phyloP scores from a whole-genome alignment of 2,888 invertebrate species.

The Pseudoips prasinana region DNA sequence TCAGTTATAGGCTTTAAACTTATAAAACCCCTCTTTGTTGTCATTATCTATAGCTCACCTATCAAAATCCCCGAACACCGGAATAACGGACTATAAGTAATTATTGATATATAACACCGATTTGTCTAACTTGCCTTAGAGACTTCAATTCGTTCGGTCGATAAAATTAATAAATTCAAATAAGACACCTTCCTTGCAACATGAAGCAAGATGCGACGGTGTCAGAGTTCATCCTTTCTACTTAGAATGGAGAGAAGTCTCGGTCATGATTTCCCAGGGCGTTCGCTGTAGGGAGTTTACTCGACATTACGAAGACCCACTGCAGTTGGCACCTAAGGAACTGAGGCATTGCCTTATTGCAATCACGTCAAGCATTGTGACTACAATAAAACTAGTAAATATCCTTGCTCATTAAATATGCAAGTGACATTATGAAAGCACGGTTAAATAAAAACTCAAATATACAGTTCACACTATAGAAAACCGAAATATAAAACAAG shows the following conservation, averaged over 20 bases:
- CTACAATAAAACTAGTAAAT: conserved; percentile 13
- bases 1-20: no score
- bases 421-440: no score
- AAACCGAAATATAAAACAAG: no score
- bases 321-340: conserved; percentile 32
- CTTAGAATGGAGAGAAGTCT: conserved; percentile 34
- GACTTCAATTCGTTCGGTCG: no score
- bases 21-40: no score
- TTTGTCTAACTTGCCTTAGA: no score
- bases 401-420: conserved; percentile 5
- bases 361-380: conserved; percentile 41
- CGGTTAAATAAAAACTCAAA: no score
- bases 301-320: conserved; percentile 36
- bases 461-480: no score
- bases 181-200: conserved; percentile 11
- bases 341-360: conserved; percentile 42
- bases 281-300: conserved; percentile 53
- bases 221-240: conserved; percentile 38
- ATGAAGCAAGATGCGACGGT: conserved; percentile 23
- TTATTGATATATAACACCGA: no score
- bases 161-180: conserved; percentile 11
- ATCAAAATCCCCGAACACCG: no score
- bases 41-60: no score
- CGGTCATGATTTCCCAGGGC: conserved; percentile 73
- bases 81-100: no score